phyloP scores from a whole-genome alignment of 1,140 invertebrate genomes.

The Sarcophaga bullata region DNA sequence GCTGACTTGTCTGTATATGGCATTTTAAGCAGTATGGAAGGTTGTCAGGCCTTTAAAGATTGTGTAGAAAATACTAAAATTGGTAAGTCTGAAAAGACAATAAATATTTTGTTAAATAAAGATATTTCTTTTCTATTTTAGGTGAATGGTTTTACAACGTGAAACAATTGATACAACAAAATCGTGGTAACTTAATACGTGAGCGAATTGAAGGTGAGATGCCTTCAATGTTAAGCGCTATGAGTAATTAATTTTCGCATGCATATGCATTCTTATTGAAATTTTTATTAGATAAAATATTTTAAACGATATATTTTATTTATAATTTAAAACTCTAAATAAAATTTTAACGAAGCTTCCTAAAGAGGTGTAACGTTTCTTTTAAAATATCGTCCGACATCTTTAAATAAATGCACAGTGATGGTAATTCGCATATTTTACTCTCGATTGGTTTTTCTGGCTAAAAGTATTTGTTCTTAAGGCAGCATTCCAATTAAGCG shows the following conservation, averaged over 20 bases:
- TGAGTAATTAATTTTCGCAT: slow-evolving; percentile 11
- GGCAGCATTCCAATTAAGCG: no score
- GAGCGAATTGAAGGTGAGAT: slow-evolving; percentile 53
- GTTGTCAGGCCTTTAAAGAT: slow-evolving; percentile 92
- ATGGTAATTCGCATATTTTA: no score
- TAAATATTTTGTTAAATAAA: neutral
- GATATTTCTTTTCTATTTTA: slow-evolving; percentile 40
- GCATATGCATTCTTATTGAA: neutral
- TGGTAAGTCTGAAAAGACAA: slow-evolving; percentile 47
- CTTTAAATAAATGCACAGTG: no score
- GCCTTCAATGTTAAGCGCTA: slow-evolving; percentile 2
- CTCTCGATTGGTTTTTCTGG: no score
- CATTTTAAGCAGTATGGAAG: slow-evolving; percentile 93
- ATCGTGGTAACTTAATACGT: slow-evolving; percentile 65
- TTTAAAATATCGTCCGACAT: no score
- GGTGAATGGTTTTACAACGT: slow-evolving; percentile 69
- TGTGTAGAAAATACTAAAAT: slow-evolving; percentile 79
- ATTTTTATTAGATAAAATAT: neutral
- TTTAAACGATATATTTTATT: neutral
- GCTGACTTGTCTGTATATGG: slow-evolving; percentile 95
- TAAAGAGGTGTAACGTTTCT: no score
- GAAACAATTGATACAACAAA: slow-evolving; percentile 67
- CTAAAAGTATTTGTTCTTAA: no score
- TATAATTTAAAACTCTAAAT: no score
- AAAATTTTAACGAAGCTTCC: no score